A percentile compares a stretch with the other conserved stretches of the same genome.
phyloP scores from a whole-genome alignment of 2,888 invertebrate genomes.

The Tanytarsus gracilentus region DNA sequence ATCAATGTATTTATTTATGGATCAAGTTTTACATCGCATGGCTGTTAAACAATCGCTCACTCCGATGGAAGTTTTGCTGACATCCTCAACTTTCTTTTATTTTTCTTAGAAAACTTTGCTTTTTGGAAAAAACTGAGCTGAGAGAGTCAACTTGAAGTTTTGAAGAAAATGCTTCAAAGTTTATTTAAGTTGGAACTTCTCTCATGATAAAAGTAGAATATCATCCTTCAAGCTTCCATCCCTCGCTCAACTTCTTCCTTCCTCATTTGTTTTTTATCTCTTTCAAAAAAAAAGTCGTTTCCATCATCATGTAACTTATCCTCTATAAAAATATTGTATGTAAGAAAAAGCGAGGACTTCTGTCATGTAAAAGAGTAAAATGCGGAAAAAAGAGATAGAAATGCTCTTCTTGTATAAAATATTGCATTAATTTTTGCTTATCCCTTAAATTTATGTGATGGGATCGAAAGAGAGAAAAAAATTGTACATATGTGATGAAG shows the following conservation, averaged over 20 bases:
- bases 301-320: constrained; percentile 2
- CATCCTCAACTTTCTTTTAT: no score
- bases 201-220: no score
- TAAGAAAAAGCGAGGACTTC: not conserved
- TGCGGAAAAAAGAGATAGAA: not conserved
- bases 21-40: no score
- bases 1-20: no score
- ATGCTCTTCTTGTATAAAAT: constrained; percentile 19
- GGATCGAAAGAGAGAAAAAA: constrained; percentile 19
- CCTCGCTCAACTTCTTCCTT: not conserved
- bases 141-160: not conserved
- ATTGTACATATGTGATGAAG: constrained; percentile 20
- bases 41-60: no score
- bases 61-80: no score
- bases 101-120: no score
- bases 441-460: constrained; percentile 28
- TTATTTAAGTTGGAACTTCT: no score
- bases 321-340: not conserved
- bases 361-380: not conserved
- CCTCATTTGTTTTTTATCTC: constrained; percentile 9
- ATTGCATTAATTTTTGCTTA: constrained; percentile 29
- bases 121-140: not conserved
- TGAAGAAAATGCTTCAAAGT: no score
- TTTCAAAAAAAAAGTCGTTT: constrained; percentile 19
- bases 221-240: no score